A percentile compares a stretch with the other conserved stretches of the same genome.
Conservation (phyloP, 1,140 invertebrate genomes). For the Trinorchestia longiramus region DNA sequence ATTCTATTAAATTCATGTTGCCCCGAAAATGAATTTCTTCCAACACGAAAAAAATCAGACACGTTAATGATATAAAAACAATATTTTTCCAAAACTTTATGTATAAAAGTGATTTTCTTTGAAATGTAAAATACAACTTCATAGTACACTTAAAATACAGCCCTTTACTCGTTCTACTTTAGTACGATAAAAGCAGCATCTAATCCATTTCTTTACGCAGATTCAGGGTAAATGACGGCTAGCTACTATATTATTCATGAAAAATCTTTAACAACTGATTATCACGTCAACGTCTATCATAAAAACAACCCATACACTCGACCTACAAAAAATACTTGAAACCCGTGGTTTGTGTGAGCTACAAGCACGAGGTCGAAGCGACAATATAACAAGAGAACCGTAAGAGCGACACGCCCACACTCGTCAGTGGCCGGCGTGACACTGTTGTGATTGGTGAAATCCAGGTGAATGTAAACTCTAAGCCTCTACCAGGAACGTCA, state of each 20-base stretch:
- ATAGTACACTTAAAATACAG: not conserved
- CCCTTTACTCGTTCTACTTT: not conserved
- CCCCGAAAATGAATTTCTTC: no score
- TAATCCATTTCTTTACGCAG: not conserved
- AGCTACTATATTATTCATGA: not conserved
- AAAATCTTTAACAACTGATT: not conserved
- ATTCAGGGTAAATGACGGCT: not conserved
- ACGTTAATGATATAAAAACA: no score
- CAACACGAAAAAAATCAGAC: no score
- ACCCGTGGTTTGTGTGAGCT: not conserved
- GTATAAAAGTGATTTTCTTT: not conserved
- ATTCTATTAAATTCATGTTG: no score
- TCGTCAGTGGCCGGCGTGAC: not conserved
- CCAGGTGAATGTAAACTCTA: not conserved
- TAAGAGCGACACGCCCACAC: not conserved
- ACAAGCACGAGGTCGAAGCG: not conserved
- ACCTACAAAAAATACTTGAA: not conserved
- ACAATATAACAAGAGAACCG: not conserved
- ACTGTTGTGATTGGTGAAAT: no score
- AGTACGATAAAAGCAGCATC: not conserved
- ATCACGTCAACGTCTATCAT: not conserved
- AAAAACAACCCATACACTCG: not conserved
- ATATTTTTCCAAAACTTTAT: not conserved
- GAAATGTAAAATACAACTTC: not conserved
- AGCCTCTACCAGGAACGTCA: not conserved